Evolutionary conservation across 2,113 vertebrate species (phyloP), one percentile per base, ranked within the genome.

Genomic region (Pygoscelis antarcticus): DNA sequence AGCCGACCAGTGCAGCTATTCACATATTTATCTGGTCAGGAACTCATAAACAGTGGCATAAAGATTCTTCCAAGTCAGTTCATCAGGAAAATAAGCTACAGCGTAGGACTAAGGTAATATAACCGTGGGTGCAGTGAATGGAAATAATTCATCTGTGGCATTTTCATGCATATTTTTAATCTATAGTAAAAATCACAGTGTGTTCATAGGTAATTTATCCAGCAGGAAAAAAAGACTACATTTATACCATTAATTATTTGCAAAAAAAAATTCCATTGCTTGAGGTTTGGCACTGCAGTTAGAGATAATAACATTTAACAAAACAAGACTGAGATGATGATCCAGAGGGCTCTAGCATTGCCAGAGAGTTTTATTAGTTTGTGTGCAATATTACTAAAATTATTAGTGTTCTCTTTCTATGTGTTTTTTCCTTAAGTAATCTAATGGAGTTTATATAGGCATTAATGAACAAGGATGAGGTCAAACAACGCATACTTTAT

Each of bases 381-480:
- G 16, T 84, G 54, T 76, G 32, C n/a, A 61, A 36, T 89, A 58
- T 79, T 89, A 84, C 23, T 83, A 80, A 75, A 69, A 61, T 92
- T 72, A 79, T 76, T 79, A 44, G 23, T 54, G 20, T 40, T 91
- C 74, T 91, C 80, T 49, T 83, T 83, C 10, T 61, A 8, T 40
- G 19, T 49, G 5, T 23, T 74, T 94, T 94, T 93, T 89, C 58
- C 70, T 58, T 85, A 85, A 91, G 46, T 65, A 64, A 25, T 70
- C 40, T 96, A 94, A 95, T 96, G 74, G 91, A 82, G 40, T 76
- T 96, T 95, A 87, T 89, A 72, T 87, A 89, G 44, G n/a, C 40
- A 44, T 82, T 94, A 91, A 87, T 92, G 91, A 96, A 30, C 46
- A 84, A 69, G 20, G 61, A 87, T 92, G 80, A 95, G 81, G 70